Evolutionary conservation across 2,113 vertebrate genomes (phyloP).

Genomic region (Oreochromis niloticus): DNA sequence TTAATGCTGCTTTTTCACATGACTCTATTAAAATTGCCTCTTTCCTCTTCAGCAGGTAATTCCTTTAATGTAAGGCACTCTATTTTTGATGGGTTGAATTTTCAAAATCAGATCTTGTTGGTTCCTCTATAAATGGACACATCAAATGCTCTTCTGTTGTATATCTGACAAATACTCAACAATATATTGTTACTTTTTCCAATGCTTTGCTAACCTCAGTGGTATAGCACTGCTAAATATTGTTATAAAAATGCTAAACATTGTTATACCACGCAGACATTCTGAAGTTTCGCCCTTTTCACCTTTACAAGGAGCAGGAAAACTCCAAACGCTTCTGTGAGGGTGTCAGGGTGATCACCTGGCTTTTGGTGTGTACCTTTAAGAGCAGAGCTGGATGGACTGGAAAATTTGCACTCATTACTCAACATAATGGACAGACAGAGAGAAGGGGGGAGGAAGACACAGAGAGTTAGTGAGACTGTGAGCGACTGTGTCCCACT

Average conservation of each 20-base stretch:
- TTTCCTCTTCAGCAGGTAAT: background rate
- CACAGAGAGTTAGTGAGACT: slow-evolving; percentile 14
- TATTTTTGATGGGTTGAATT: background rate
- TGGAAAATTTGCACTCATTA: slow-evolving; percentile 47
- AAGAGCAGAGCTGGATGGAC: slow-evolving; percentile 16
- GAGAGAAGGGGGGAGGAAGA: background rate
- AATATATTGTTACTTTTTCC: background rate
- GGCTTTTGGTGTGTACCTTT: background rate
- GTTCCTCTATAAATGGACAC: background rate
- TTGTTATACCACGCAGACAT: background rate
- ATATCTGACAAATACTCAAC: background rate
- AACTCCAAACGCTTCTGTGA: background rate
- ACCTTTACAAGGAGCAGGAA: background rate
- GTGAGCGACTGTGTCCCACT: slow-evolving; percentile 38
- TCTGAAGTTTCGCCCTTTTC: background rate
- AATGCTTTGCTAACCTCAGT: background rate
- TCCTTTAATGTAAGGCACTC: background rate
- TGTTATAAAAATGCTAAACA: background rate
- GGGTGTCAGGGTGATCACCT: background rate
- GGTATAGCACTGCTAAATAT: background rate
- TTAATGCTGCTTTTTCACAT: background rate
- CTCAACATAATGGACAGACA: slow-evolving; percentile 58
- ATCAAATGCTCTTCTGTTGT: background rate
- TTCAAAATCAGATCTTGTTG: background rate
- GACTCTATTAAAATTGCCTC: background rate